A percentile compares a stretch with the other conserved stretches of the same genome.
Conservation (phyloP, 2,888 invertebrate genomes). For the Villa cingulata region DNA sequence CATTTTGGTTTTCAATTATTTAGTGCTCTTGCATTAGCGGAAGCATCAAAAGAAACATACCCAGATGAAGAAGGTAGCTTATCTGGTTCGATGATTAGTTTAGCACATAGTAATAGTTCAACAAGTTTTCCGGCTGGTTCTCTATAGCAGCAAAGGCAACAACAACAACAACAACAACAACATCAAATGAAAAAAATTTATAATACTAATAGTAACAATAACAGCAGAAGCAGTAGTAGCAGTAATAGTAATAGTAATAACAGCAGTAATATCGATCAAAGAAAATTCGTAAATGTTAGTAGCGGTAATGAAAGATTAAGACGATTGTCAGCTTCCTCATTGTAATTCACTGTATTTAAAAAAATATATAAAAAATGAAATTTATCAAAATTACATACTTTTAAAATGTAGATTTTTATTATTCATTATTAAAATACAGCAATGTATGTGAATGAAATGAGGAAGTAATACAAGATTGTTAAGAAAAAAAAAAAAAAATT, state of each 20-base stretch:
- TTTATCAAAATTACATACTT: neutral
- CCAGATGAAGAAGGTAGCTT: conserved; percentile 84
- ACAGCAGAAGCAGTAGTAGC: neutral
- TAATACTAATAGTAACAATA: neutral
- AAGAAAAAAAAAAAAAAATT: neutral
- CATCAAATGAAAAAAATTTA: neutral
- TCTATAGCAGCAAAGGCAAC: conserved; percentile 40
- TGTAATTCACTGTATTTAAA: conserved; percentile 16
- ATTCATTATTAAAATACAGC: no score
- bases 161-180: neutral
- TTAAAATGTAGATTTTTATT: no score
- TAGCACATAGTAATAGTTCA: conserved; percentile 90
- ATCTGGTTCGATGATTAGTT: conserved; percentile 87
- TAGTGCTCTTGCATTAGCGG: conserved; percentile 81
- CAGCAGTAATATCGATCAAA: neutral
- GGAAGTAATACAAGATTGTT: neutral
- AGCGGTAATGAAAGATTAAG: conserved; percentile 10
- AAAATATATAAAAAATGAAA: neutral
- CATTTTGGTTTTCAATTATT: no score
- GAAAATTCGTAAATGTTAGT: neutral
- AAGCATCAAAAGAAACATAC: conserved; percentile 79
- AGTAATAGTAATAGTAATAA: neutral
- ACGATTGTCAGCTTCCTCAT: conserved; percentile 20
- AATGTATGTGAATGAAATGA: neutral
- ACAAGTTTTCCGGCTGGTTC: conserved; percentile 78